Evolutionary conservation across 2,113 vertebrate species (phyloP), one percentile per base, ranked within the genome.

Genomic region (Gallinago media): DNA sequence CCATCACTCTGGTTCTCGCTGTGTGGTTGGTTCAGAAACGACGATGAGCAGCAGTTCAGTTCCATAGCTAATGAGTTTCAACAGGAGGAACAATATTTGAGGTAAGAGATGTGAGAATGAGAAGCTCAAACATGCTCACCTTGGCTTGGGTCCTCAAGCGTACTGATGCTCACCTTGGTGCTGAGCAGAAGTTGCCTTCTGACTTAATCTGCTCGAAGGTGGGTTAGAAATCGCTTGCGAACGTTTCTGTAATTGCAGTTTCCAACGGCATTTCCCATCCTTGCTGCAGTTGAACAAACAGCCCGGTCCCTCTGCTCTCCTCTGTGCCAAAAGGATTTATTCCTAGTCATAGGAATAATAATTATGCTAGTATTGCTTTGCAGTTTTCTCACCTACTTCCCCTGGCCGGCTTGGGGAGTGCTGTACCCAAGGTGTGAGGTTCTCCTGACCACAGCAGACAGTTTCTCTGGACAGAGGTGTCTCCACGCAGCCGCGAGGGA

Each of bases 61-160:
- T 87, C 73, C 44, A 3, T 1, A 54, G 52, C 52, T 84, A 75
- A 96, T 84, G 94, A 89, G 76, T 68, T 91, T 91, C 80, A 91
- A 72, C 23, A 55, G 52, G 70, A 89, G 81, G 68, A 93, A 91
- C 86, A 78, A 34, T 52, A 65, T 77, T 94, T 96, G 84, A 91
- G 86, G 84, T 59, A 81, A 89, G 91, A 92, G 73, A 61, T 67
- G 86, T 72, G 52, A 96, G 70, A 78, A 63, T 19, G 68, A 86
- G 81, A 70, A 77, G 72, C 62, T 91, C 70, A 59, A 38, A 78
- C 54, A 47, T 8, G 52, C 47, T 84, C 86, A 63, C 68, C 89
- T 92, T n/a, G n/a, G n/a, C n/a, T 96, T 94, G 63, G 91, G 77
- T 88, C 82, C 79, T 93, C 8, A 2, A 74, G 47, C 16, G 0